Percentiles rank a stretch among this genome's conserved stretches.
phyloP scores from a whole-genome alignment of 2,797 vertebrate species.

The Atherinosoma microstoma region DNA sequence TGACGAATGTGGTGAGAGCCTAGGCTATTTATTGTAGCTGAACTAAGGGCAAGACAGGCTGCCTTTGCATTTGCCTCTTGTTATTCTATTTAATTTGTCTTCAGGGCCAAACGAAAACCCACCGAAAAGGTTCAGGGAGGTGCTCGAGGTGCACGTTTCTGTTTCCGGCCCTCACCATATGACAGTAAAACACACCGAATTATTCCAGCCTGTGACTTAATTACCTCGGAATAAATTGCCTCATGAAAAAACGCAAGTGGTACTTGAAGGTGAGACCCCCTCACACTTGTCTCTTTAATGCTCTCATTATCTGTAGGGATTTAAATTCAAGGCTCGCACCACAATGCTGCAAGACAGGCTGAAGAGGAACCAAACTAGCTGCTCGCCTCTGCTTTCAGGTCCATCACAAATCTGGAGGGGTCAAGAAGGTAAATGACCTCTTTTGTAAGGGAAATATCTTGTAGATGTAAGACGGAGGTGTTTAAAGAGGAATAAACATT shows the following conservation, averaged over 20 bases:
- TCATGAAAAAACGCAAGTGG: slow-evolving; percentile 60
- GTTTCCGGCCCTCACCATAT: slow-evolving; percentile 12
- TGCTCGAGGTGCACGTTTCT: slow-evolving; percentile 23
- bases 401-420: slow-evolving; percentile 42
- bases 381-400: slow-evolving; percentile 29
- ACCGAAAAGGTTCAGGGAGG: slow-evolving; percentile 39
- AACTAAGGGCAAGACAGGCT: slow-evolving; percentile 68
- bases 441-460: slow-evolving; percentile 42
- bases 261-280: slow-evolving; percentile 72
- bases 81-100: slow-evolving; percentile 77
- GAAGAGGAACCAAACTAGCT: slow-evolving; percentile 30
- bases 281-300: slow-evolving; percentile 66
- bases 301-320: slow-evolving; percentile 69
- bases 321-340: slow-evolving; percentile 56
- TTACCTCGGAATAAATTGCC: slow-evolving; percentile 73
- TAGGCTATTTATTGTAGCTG: slow-evolving; percentile 83
- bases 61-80: slow-evolving; percentile 62
- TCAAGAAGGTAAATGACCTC: slow-evolving; percentile 50
- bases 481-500: neutral
- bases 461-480: neutral
- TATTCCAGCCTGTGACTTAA: slow-evolving; percentile 63
- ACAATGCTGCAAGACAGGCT: slow-evolving; percentile 11
- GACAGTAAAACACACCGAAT: slow-evolving; percentile 29
- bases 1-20: slow-evolving; percentile 82
- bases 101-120: slow-evolving; percentile 58